A percentile compares a stretch with the other conserved stretches of the same genome.
These are phyloP conservation scores for Macrocentrus cingulum DNA, from an alignment of 1,140 invertebrate species.

Conservation along the genomic window DNA sequence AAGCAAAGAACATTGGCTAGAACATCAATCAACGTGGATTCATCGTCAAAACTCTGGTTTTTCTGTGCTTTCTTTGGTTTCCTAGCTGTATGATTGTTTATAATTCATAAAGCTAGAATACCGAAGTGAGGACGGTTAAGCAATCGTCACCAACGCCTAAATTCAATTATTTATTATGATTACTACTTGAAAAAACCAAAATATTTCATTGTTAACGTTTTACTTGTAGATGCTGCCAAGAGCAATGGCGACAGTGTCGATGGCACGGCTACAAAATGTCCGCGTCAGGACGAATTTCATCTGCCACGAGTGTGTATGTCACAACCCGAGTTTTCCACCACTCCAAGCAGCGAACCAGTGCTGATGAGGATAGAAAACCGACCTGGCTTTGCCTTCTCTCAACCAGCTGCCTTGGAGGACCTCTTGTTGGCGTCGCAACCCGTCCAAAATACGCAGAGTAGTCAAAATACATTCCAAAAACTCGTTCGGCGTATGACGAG, in stretches of 20 bases:
- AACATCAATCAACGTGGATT: constrained; percentile 6
- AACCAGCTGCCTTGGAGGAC: constrained; percentile 82
- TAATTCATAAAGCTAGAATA: constrained; percentile 92
- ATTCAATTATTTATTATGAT: too few species aligned
- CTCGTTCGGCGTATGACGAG: constrained; percentile 89
- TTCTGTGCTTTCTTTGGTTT: constrained; percentile 80
- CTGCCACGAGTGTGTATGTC: constrained; percentile 47
- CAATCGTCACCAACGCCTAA: not conserved
- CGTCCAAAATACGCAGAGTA: constrained; percentile 63
- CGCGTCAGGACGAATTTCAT: constrained; percentile 43
- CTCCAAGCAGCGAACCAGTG: constrained; percentile 34
- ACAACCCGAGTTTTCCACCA: constrained; percentile 47
- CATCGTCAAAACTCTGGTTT: not conserved
- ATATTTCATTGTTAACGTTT: too few species aligned
- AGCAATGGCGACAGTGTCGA: constrained; percentile 24
- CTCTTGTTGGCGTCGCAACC: constrained; percentile 76
- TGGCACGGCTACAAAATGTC: constrained; percentile 39
- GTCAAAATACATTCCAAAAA: constrained; percentile 72
- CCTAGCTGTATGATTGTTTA: constrained; percentile 89
- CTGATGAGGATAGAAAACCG: constrained; percentile 44
- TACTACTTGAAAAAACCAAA: too few species aligned
- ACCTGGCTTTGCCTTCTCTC: constrained; percentile 76
- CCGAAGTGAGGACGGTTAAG: constrained; percentile 76
- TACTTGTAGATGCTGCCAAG: constrained; percentile 13
- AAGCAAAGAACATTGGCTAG: constrained; percentile 55